Base-by-base conservation (phyloP, 2,797 vertebrate genomes). In the Thaleichthys pacificus region DNA sequence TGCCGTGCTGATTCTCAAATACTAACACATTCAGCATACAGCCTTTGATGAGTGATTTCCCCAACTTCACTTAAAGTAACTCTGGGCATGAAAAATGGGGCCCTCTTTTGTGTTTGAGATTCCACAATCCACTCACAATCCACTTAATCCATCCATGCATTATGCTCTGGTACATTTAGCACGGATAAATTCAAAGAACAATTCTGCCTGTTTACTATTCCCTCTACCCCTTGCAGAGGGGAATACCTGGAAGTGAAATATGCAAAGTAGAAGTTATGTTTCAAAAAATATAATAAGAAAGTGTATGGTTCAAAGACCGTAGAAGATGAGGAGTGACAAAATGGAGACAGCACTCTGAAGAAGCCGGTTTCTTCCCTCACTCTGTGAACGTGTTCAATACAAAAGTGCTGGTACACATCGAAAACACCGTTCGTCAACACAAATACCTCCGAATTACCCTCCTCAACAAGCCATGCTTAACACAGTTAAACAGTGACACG, bases 1-100 rank as follows among this genome's bases (percentile, higher is more conserved):
- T 79, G 84, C 80, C 82, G 85, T 83, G 84, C 86, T 88, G 89
- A 88, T 82, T 88, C 83, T 87, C 82, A 88, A 86, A 86, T 74
- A 78, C 86, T 87, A 89, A 89, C 84, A 90, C 77, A 83, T 87
- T 74, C 77, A 72, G 80, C 83, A 80, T 14, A 76, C 77, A 69
- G 84, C 35, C 68, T 91, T 88, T 91, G 87, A 91, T 88, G 84
- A 88, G 71, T 76, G 77, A 74, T 76, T 56, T 19, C 70, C 21
- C 56, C 75, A 77, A 62, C 77, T 71, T 71, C 82, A 86, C 76
- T 60, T 15, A 8, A 74, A 74, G 30, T 61, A 62, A 68, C 60
- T 54, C 42, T 38, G 11, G 61, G 26, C 57, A 21, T 28, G 74
- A 70, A 38, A 69, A 51, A 51, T 51, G 17, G 49, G 49, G 12